phyloP scores from a whole-genome alignment of 2,797 vertebrate genomes.

The Ciconia nigra region DNA sequence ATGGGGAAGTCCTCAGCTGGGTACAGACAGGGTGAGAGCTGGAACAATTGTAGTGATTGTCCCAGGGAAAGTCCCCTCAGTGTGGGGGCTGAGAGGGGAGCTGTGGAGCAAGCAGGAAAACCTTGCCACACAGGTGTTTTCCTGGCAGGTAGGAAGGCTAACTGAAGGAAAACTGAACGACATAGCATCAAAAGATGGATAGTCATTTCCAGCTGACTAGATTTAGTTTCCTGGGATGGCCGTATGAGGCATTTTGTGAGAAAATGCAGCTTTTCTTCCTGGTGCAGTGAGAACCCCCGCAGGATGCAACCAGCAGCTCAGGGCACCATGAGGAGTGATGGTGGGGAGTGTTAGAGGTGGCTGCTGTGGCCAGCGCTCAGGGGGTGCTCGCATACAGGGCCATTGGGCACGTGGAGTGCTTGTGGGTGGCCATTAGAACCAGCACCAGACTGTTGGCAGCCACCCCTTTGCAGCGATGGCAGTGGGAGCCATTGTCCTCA shows the following conservation, averaged over 20 bases:
- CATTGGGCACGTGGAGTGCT: neutral
- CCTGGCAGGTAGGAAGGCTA: neutral
- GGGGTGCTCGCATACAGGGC: neutral
- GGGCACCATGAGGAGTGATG: rapidly evolving
- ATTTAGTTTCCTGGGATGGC: neutral
- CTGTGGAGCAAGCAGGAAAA: neutral
- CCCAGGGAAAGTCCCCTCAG: neutral
- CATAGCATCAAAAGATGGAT: neutral
- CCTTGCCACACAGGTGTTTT: neutral
- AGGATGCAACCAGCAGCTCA: neutral
- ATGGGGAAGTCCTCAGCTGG: neutral
- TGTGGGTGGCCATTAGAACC: too few relatives aligned
- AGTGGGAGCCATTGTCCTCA: too few relatives aligned
- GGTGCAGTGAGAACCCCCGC: neutral
- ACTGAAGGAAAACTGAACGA: neutral
- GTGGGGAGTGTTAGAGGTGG: neutral
- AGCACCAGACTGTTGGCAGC: rapidly evolving
- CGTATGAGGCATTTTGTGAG: neutral
- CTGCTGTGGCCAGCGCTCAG: too few relatives aligned
- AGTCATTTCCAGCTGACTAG: too few relatives aligned
- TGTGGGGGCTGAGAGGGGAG: neutral
- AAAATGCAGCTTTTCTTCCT: neutral
- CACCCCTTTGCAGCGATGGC: too few relatives aligned
- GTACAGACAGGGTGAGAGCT: neutral
- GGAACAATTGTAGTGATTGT: neutral